Base-by-base conservation (phyloP, 2,888 invertebrate genomes). In the Carabus problematicus region DNA sequence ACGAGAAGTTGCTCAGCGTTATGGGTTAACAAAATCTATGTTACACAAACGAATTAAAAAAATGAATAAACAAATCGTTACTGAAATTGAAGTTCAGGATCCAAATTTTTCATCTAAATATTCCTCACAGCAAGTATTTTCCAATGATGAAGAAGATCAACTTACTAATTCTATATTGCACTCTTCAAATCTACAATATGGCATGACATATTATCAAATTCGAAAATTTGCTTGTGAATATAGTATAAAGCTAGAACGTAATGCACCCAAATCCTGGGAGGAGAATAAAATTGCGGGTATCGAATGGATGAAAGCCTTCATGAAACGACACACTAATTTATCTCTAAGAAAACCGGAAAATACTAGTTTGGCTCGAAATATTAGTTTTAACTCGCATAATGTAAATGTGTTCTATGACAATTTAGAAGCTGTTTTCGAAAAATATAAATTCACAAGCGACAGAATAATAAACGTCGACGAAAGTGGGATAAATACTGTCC, bases 291-390 rank as follows among this genome's bases (percentile, higher is more conserved):
- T 45, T 16, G 71, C 73, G 43, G 71, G 73, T 8, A 70, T 71
- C 42, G 72, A 74, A 52, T 74, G 74, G 74, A n/a, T 73, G 19
- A 56, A 64, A 43, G 8, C 43, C 6, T 74, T 72, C 68, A 14
- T 70, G 42, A 71, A 59, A 64, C 61, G 71, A 58, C 64, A 73
- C 52, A 19, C 62, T 40, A 63, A 72, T 49, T 68, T 77, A n/a
- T 73, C 70, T 39, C 72, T 77, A 70, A 67, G 76, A 70, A 75
- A 74, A 62, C 74, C 75, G 59, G 74, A 76, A 73, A 71, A 74
- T 58, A 77, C 76, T 42, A 76, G 75, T 70, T 71, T 75, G n/a
- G 75, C 73, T 16, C 72, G 77, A 72, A 71, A 75, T 1, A 75
- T 74, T 41, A 73, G 64, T 14, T 77, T 78, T 52, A 77, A 78